Percentiles rank a stretch among this genome's conserved stretches.
Evolutionary conservation across 2,888 invertebrate species (phyloP).

Genomic region (Eristalis arbustorum): DNA sequence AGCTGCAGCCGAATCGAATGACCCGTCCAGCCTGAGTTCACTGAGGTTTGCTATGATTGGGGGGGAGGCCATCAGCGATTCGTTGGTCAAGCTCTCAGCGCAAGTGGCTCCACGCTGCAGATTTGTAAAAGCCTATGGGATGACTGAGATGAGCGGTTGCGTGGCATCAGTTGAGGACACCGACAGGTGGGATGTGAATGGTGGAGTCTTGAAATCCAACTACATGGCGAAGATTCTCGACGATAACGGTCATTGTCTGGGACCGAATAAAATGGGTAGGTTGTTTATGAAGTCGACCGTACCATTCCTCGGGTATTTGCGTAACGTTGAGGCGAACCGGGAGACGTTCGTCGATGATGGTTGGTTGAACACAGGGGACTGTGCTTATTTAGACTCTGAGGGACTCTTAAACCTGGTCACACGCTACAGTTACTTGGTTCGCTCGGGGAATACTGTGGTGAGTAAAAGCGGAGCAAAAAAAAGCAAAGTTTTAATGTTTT

Average conservation of each 20-base stretch:
- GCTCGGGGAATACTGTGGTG: slow-evolving; percentile 46
- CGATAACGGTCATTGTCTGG: slow-evolving; percentile 38
- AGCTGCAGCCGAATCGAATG: slow-evolving; percentile 24
- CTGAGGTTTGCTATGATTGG: slow-evolving; percentile 60
- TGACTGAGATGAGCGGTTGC: slow-evolving; percentile 66
- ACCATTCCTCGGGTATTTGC: slow-evolving; percentile 62
- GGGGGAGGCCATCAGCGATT: slow-evolving; percentile 54
- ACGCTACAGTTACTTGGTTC: slow-evolving; percentile 58
- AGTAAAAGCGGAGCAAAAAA: not conserved
- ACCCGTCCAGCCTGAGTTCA: slow-evolving; percentile 47
- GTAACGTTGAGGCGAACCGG: slow-evolving; percentile 16
- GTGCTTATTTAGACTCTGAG: slow-evolving; percentile 55
- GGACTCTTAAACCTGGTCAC: slow-evolving; percentile 55
- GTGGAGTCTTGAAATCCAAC: slow-evolving; percentile 51
- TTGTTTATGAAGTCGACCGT: slow-evolving; percentile 59
- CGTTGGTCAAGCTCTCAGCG: slow-evolving; percentile 33
- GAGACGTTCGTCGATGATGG: slow-evolving; percentile 30
- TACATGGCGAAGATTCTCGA: slow-evolving; percentile 63
- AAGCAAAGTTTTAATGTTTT: not conserved
- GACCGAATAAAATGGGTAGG: slow-evolving; percentile 54
- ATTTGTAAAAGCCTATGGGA: slow-evolving; percentile 66
- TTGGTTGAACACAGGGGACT: slow-evolving; percentile 67
- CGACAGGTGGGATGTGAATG: slow-evolving; percentile 22
- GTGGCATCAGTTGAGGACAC: slow-evolving; percentile 61
- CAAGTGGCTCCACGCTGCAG: slow-evolving; percentile 45